These are phyloP conservation scores for Nymphalis polychloros DNA, from an alignment of 2,888 invertebrate genomes.

Conservation along the genomic window DNA sequence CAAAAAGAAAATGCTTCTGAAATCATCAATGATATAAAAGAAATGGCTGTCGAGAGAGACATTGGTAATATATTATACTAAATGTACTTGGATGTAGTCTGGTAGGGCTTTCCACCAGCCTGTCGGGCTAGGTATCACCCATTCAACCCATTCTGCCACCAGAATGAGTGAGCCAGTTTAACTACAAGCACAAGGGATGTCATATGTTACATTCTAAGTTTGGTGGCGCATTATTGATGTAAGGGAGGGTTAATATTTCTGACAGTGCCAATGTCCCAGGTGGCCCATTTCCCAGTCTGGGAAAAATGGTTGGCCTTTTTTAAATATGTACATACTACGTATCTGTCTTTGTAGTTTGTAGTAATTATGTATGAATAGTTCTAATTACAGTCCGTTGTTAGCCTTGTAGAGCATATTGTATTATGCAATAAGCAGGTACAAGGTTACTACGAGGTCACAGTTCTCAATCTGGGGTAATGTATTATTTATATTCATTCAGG, in stretches of 20 bases:
- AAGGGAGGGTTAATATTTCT: too few species aligned
- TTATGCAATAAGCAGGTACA: not conserved
- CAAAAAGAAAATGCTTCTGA: slow-evolving; percentile 87
- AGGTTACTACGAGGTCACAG: not conserved
- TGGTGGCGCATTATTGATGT: too few species aligned
- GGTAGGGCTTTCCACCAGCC: too few species aligned
- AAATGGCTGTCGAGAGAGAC: slow-evolving; percentile 93
- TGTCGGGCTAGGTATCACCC: too few species aligned
- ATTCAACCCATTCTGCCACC: too few species aligned
- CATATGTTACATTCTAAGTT: too few species aligned
- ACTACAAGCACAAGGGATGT: too few species aligned
- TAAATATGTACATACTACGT: too few species aligned
- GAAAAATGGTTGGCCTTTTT: too few species aligned
- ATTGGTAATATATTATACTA: slow-evolving; percentile 80
- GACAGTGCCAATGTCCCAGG: too few species aligned
- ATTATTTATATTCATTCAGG: not conserved
- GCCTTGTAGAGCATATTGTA: not conserved
- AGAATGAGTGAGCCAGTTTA: too few species aligned
- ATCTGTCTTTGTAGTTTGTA: not conserved
- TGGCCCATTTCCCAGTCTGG: too few species aligned
- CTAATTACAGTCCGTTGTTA: not conserved
- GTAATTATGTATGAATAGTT: not conserved
- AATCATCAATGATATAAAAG: slow-evolving; percentile 90
- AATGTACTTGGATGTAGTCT: not conserved
- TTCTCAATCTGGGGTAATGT: not conserved